These are phyloP conservation scores for Phataginus tricuspis DNA, from an alignment of 2,797 vertebrate genomes.

Conservation along the genomic window DNA sequence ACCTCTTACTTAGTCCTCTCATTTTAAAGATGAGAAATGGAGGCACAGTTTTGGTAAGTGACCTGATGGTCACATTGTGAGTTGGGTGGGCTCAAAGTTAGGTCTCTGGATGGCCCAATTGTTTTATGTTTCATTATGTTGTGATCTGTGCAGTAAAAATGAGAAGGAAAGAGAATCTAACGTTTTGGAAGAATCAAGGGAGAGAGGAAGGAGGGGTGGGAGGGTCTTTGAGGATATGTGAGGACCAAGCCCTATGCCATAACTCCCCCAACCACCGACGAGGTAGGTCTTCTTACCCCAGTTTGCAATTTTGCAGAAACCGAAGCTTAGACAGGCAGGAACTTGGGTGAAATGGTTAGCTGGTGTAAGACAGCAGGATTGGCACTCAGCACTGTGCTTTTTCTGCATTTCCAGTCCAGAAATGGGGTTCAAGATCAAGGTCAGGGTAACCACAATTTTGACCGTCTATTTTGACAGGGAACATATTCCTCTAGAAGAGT, in stretches of 20 bases:
- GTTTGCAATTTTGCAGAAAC: neutral
- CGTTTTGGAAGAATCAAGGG: neutral
- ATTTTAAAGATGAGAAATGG: neutral
- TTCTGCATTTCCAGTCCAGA: neutral
- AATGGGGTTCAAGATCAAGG: neutral
- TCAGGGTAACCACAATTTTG: neutral
- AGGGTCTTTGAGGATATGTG: too few relatives aligned
- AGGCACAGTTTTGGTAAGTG: neutral
- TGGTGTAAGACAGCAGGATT: neutral
- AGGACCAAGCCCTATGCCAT: neutral
- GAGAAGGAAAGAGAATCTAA: neutral
- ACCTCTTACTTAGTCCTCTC: neutral
- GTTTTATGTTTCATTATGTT: neutral
- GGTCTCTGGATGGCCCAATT: neutral
- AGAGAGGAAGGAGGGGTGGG: neutral
- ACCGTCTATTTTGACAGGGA: accelerated
- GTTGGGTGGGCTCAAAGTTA: neutral
- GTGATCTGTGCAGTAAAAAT: neutral
- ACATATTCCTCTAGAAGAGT: neutral
- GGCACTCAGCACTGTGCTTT: neutral
- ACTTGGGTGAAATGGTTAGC: neutral
- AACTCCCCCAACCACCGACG: neutral
- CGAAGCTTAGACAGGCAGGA: neutral
- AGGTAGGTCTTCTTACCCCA: neutral
- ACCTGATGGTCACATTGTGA: neutral